Evolutionary conservation across 2,888 invertebrate species (phyloP), one percentile per base, ranked within the genome.

Genomic region (Eupithecia exiguata): DNA sequence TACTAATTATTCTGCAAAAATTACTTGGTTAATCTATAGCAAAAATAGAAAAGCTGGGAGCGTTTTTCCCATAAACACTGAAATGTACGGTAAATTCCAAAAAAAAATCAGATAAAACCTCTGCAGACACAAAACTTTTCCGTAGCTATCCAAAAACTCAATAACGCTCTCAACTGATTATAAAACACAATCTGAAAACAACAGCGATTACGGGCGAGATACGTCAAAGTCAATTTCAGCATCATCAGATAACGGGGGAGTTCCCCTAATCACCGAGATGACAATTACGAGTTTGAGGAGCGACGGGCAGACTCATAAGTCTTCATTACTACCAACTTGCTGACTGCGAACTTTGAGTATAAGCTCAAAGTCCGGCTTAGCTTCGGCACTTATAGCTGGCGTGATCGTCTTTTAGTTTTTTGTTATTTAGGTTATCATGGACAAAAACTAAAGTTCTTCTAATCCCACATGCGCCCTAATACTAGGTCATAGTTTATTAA

Each of bases 251-350:
- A 79, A 74, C 76, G 77, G 78, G 80, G 74, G 74, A 69, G 74
- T 71, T 77, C 76, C 78, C 75, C 81, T 86, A 87, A 88, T 89
- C 87, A 87, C 85, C 76, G 80, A 87, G 86, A 89, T 87, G 89
- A 89, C 91, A 91, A 90, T 90, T 91, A 87, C 78, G 83, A 86
- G 85, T 83, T 82, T 78, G 78, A 78, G 77, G 66, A 73, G 72
- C 78, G 80, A 81, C 89, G 84, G 84, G 82, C 85, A 89, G 91
- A 88, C 90, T 87, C 94, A 94, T 94, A 94, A 94, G 89, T 94
- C 94, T 93, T 93, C 94, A 94, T 94, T 94, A 94, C 86, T 78
- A 14, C 83, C 76, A 84, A 88, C 82, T 87, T 83, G 84, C 86
- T 84, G 81, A 80, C 84, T 84, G 76, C 80, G 84, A 93, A 92